Evolutionary conservation across 1,140 invertebrate species (phyloP).

Genomic region (Drosophila obscura): DNA sequence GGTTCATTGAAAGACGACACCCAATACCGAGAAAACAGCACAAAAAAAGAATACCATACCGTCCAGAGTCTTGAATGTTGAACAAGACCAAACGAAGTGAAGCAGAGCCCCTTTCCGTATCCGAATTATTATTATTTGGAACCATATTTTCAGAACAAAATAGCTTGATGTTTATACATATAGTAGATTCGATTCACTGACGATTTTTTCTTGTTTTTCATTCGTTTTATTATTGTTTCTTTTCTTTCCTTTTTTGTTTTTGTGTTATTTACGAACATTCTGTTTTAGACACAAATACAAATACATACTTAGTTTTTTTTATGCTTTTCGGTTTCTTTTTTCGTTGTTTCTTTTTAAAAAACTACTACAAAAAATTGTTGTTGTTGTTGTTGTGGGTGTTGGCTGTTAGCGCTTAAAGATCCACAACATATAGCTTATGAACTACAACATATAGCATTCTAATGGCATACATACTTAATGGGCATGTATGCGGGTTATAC

Average conservation of each 20-base stretch:
- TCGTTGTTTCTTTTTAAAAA: conserved; percentile 48
- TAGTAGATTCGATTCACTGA: no score
- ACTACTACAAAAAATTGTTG: conserved; percentile 72
- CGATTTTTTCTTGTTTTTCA: conserved; percentile 26
- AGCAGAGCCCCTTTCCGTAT: no score
- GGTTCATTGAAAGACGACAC: no score
- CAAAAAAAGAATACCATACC: no score
- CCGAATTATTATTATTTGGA: neutral
- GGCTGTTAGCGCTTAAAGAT: conserved; percentile 72
- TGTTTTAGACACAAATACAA: conserved; percentile 78
- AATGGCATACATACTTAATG: conserved; percentile 46
- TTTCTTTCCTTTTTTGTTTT: conserved; percentile 30
- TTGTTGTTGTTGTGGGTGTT: conserved; percentile 50
- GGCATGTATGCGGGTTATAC: conserved; percentile 40
- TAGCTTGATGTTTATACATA: no score
- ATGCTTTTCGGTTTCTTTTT: neutral
- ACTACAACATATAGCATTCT: conserved; percentile 69
- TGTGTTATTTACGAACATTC: conserved; percentile 76
- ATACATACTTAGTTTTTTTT: conserved; percentile 58
- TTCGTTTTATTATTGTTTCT: conserved; percentile 48
- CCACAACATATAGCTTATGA: conserved; percentile 70
- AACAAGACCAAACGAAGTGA: no score
- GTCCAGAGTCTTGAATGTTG: no score
- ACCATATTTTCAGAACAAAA: no score
- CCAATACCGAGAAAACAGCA: no score